A percentile compares a stretch with the other conserved stretches of the same genome.
Conservation (phyloP, 2,797 vertebrate genomes). For the Capromys pilorides region DNA sequence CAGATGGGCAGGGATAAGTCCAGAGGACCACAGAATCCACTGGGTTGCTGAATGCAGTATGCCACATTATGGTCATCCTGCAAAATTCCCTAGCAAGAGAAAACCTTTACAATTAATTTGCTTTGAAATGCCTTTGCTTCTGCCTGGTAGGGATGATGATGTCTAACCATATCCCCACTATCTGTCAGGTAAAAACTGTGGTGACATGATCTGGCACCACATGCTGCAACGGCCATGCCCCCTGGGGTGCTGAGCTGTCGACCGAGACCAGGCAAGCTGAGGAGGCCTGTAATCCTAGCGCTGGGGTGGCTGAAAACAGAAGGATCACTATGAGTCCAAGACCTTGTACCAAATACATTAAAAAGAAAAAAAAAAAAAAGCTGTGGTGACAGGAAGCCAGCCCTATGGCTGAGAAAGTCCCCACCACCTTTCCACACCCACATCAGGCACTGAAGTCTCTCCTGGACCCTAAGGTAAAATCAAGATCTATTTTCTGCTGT, state of each 20-base stretch:
- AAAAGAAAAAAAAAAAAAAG: neutral
- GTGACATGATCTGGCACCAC: neutral
- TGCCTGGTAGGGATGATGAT: too few relatives aligned
- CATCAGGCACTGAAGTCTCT: neutral
- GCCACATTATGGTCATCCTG: neutral
- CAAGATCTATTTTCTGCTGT: neutral
- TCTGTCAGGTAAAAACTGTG: neutral
- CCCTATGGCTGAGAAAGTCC: neutral
- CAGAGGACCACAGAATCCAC: neutral
- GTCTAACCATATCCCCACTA: neutral
- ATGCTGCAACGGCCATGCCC: too few relatives aligned
- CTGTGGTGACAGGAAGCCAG: neutral
- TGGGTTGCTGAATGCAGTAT: too few relatives aligned
- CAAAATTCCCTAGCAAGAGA: neutral
- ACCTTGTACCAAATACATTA: too few relatives aligned
- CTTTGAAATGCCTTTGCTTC: neutral
- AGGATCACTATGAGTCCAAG: too few relatives aligned
- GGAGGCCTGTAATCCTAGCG: too few relatives aligned
- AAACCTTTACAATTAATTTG: neutral
- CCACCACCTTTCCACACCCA: neutral
- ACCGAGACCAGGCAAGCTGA: too few relatives aligned
- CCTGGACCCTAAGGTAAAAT: neutral
- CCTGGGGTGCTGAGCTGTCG: too few relatives aligned
- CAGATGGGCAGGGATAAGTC: neutral
- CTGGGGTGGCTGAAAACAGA: too few relatives aligned